Evolutionary conservation across 2,797 vertebrate genomes (phyloP).

Genomic region (Pogoniulus pusillus): DNA sequence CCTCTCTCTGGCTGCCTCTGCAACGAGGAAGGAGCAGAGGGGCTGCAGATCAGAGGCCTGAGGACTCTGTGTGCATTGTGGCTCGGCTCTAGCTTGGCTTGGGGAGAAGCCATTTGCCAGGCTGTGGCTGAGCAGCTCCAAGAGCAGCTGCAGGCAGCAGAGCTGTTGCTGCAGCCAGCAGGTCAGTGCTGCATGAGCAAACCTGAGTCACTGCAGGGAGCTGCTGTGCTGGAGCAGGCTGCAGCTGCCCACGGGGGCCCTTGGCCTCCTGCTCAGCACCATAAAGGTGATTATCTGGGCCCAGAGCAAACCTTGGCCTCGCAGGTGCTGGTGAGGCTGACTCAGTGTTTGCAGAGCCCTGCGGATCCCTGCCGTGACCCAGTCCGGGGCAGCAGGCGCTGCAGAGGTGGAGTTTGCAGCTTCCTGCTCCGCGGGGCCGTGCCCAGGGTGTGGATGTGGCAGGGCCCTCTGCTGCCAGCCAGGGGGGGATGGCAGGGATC

Average conservation of each 20-base stretch:
- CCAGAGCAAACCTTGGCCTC: slow-evolving; percentile 11
- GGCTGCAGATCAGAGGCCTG: not conserved
- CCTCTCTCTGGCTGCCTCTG: not conserved
- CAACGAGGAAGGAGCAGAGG: not conserved
- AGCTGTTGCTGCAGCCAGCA: not conserved
- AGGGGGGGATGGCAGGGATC: not conserved
- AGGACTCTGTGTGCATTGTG: not conserved
- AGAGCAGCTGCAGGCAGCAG: not conserved
- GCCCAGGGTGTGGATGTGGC: not conserved
- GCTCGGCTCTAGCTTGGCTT: not conserved
- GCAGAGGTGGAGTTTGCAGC: not conserved
- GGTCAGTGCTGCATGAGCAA: not conserved
- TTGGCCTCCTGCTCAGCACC: not conserved
- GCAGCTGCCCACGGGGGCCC: not conserved
- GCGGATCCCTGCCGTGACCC: not conserved
- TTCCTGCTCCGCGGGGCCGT: not conserved
- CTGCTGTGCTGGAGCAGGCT: not conserved
- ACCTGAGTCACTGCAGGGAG: not conserved
- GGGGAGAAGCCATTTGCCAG: not conserved
- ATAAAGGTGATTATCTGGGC: not conserved
- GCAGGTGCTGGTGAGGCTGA: not conserved
- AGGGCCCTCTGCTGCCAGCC: not conserved
- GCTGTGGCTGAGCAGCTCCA: not conserved
- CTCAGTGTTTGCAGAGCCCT: slow-evolving; percentile 34
- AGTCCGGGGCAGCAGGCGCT: not conserved